These are phyloP conservation scores for Subanguina moxae DNA, from an alignment of 1,140 invertebrate species.

Conservation along the genomic window DNA sequence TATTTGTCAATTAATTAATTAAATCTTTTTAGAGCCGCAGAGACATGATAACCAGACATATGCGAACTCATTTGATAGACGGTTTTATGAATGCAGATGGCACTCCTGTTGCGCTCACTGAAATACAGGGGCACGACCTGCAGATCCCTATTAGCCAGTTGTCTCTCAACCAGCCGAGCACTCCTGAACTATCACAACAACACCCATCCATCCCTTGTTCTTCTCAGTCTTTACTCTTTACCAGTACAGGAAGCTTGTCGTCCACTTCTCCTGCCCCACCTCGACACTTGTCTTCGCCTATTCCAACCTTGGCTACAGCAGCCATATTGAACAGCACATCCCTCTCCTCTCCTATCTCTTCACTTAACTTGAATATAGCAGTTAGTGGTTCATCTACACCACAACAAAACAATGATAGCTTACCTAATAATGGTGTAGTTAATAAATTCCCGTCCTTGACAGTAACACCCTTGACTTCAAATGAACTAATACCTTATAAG, in stretches of 20 bases:
- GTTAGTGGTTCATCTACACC: no score
- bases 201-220: background rate
- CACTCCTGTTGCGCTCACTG: constrained; percentile 12
- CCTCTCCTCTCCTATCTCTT: background rate
- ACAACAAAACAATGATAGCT: no score
- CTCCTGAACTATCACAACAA: constrained; percentile 1
- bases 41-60: constrained; percentile 56
- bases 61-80: constrained; percentile 39
- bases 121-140: background rate
- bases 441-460: background rate
- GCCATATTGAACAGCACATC: background rate
- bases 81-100: constrained; percentile 20
- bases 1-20: no score
- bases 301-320: background rate
- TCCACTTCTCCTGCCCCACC: background rate
- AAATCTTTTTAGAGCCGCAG: constrained; percentile 47
- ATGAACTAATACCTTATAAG: background rate
- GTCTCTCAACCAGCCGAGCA: background rate
- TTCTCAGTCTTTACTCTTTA: no score
- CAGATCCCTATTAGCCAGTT: constrained; percentile 1
- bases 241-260: background rate
- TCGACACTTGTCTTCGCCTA: background rate
- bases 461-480: background rate
- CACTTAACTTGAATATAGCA: background rate
- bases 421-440: no score